Base-by-base conservation (phyloP, 1,140 invertebrate species). In the Eulimnadia texana region DNA sequence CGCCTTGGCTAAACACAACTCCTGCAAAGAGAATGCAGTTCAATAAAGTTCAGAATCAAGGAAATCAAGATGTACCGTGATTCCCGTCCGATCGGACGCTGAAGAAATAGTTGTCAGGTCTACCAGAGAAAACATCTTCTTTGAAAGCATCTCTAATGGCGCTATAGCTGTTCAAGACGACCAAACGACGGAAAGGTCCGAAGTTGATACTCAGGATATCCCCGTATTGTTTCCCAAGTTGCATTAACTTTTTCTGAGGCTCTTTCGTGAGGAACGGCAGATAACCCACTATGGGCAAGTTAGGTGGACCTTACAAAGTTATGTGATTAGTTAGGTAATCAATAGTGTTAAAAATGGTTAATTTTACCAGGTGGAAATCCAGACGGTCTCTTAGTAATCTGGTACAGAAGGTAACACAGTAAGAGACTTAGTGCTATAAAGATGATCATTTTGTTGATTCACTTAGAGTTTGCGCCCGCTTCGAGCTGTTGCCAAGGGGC, bases 1-100 rank as follows among this genome's bases (percentile, higher is more conserved):
- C 67, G 2, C 81, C 82, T 24, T 58, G 24, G 33, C n/a, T 29
- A 16, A 58, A 58, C 13, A 58, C n/a, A 19, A 58, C 33, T 27
- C 56, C 33, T 42, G 16, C 33, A 16, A 42, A 42, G n/a, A n/a
- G n/a, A n/a, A n/a, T n/a, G n/a, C n/a, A n/a, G n/a, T 42, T 42
- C 33, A 42, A 42, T 9, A 42, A 42, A n/a, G n/a, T n/a, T n/a
- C n/a, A n/a, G n/a, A n/a, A n/a, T n/a, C n/a, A n/a, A n/a, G n/a
- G n/a, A n/a, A n/a, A n/a, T n/a, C n/a, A n/a, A n/a, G n/a, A n/a
- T n/a, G n/a, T 42, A 42, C 33, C 33, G 16, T 42, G 33, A 16
- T 20, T 20, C 16, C 25, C 25, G 25, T 54, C 52, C 11, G 52
- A 54, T 1, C 52, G 11, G 20, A 2, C 20, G 20, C 13, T 54